phyloP scores from a whole-genome alignment of 2,888 invertebrate genomes.

The Plagodis dolabraria region DNA sequence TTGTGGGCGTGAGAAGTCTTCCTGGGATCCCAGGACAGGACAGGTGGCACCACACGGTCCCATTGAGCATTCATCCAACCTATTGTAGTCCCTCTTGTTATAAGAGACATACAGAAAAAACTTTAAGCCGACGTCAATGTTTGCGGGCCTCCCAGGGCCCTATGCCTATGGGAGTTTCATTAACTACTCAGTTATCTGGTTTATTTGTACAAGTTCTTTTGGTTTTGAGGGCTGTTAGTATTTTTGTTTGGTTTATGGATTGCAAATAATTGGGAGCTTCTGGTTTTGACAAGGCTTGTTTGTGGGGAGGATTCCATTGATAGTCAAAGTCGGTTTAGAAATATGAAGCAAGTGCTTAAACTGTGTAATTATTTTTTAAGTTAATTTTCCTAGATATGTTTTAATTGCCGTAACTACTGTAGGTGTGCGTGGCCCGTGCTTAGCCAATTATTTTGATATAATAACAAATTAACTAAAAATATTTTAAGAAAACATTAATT shows the following conservation, averaged over 20 bases:
- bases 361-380: no score
- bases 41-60: conserved; percentile 58
- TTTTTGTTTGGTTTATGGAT: conserved; percentile 21
- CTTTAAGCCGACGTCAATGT: conserved; percentile 20
- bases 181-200: conserved; percentile 14
- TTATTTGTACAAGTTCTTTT: conserved; percentile 31
- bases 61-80: conserved; percentile 22
- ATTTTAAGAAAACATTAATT: no score
- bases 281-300: conserved; percentile 9
- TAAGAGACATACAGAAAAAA: conserved; percentile 28
- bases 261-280: conserved; percentile 15
- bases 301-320: conserved; percentile 1
- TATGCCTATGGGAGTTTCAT: conserved; percentile 15
- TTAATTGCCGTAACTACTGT: no score
- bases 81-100: conserved; percentile 43
- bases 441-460: no score
- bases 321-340: no score
- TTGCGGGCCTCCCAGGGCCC: conserved; percentile 5
- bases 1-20: conserved; percentile 71
- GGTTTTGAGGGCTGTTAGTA: conserved; percentile 29
- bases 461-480: no score
- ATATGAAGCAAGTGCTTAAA: no score
- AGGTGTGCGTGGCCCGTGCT: no score
- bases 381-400: no score
- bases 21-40: conserved; percentile 68